Evolutionary conservation across 1,140 invertebrate species (phyloP).

Genomic region (Atta texana): DNA sequence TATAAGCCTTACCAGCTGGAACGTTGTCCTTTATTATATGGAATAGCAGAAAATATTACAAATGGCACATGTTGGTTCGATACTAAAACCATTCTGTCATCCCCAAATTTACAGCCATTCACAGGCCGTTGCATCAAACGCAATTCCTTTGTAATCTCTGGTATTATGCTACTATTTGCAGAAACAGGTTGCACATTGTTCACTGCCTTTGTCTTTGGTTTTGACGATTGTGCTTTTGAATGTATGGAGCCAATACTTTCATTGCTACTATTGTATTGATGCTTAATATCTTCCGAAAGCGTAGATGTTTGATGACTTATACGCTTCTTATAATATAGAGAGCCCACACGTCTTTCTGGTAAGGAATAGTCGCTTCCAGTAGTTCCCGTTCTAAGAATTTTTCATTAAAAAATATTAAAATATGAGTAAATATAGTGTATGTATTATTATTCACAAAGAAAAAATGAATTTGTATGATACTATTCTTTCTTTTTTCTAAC

Average conservation of each 20-base stretch:
- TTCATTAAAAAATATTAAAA: conserved; percentile 15
- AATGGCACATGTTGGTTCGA: conserved; percentile 91
- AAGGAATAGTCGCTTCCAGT: conserved; percentile 87
- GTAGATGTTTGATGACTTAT: conserved; percentile 87
- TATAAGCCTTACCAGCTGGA: conserved; percentile 87
- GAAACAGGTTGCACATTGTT: conserved; percentile 78
- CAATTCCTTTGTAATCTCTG: conserved; percentile 83
- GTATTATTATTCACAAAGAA: not conserved
- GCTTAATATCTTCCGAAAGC: conserved; percentile 86
- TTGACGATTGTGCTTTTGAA: conserved; percentile 82
- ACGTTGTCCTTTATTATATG: conserved; percentile 91
- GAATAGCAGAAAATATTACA: conserved; percentile 93
- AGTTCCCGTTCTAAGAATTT: conserved; percentile 87
- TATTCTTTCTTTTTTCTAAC: not conserved
- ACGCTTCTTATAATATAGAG: conserved; percentile 86
- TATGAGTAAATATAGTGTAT: not conserved
- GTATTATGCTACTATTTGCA: conserved; percentile 82
- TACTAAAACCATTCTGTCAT: conserved; percentile 92
- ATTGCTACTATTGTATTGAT: conserved; percentile 90
- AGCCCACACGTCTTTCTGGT: conserved; percentile 86
- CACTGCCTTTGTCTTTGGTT: conserved; percentile 79
- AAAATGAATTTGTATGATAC: not conserved
- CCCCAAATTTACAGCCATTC: conserved; percentile 89
- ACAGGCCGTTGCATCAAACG: conserved; percentile 85
- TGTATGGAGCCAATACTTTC: conserved; percentile 89